Base-by-base conservation (phyloP, 2,888 invertebrate genomes). In the Lacanobia wlatinum region DNA sequence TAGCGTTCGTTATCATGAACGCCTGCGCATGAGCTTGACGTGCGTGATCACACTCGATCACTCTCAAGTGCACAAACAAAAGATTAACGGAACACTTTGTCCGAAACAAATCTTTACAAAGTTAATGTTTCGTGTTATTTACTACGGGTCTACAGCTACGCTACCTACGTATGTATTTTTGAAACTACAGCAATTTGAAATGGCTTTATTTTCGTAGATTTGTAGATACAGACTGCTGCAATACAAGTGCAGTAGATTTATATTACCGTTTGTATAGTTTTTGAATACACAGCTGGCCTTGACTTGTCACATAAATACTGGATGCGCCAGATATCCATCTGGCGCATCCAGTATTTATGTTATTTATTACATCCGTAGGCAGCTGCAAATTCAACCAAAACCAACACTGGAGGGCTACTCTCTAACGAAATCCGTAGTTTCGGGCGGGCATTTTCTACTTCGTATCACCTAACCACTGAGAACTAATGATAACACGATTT, bases 31-130 rank as follows among this genome's bases (percentile, higher is more conserved):
- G 74, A 72, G 67, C 64, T 61, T 67, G 73, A 77, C 69, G 67
- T 80, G 84, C 83, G 78, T 84, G 84, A 80, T 84, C 60, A 65
- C 16, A 72, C 67, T 82, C 83, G 52, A 77, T 80, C 80, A 80
- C 56, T 73, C 59, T 67, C 50, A 21, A 59, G 18, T 46, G 55
- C 65, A 61, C 73, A 84, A 84, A 82, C 77, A 83, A 83, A 76
- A 78, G 78, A 80, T 72, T 74, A 73, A 38, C 53, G 55, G 43
- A 53, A 52, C 43, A 63, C n/a, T 65, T 38, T 67, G 66, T 72
- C 61, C 70, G 70, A 70, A 71, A 70, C 55, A 72, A 72, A 76
- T 78, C 74, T 74, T 72, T 53, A 46, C 21, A 9, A 55, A 50
- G 10, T 50, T 50, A 46, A 43, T 62, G 48, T 67, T 67, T n/a